phyloP scores from a whole-genome alignment of 2,888 invertebrate genomes.

The Leptura quadrifasciata region DNA sequence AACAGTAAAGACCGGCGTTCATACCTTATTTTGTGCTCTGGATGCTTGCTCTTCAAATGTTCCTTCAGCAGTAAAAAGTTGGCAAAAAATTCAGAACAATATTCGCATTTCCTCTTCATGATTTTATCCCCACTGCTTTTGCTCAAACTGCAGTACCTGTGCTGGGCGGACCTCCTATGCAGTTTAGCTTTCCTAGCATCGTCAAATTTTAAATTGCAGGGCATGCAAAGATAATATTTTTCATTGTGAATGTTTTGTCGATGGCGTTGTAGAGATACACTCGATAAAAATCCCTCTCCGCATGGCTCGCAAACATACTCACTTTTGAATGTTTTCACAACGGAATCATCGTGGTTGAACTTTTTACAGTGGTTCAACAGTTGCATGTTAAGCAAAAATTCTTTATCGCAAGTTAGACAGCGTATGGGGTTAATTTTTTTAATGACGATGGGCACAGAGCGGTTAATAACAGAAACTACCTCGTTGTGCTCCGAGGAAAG shows the following conservation, averaged over 20 bases:
- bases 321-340: constrained; percentile 73
- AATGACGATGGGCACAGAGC: constrained; percentile 87
- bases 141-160: constrained; percentile 78
- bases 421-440: constrained; percentile 79
- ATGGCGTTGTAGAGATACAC: constrained; percentile 82
- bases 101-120: constrained; percentile 77
- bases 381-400: constrained; percentile 86
- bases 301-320: constrained; percentile 80
- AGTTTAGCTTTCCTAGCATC: constrained; percentile 78
- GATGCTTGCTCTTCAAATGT: constrained; percentile 79
- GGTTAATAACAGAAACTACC: constrained; percentile 84
- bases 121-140: constrained; percentile 69
- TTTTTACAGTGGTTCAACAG: constrained; percentile 78
- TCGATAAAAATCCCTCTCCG: constrained; percentile 71
- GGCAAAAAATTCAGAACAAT: constrained; percentile 76
- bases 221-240: constrained; percentile 80
- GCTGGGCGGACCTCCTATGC: constrained; percentile 81
- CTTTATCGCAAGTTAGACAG: constrained; percentile 81
- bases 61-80: constrained; percentile 78
- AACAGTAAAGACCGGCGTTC: neutral
- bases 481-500: constrained; percentile 82
- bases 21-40: constrained; percentile 80
- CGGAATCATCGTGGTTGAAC: constrained; percentile 69
- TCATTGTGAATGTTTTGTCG: constrained; percentile 78
- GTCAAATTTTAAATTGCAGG: constrained; percentile 80